Evolutionary conservation across 1,140 invertebrate species (phyloP), one percentile per base, ranked within the genome.

Genomic region (Diprion similis): DNA sequence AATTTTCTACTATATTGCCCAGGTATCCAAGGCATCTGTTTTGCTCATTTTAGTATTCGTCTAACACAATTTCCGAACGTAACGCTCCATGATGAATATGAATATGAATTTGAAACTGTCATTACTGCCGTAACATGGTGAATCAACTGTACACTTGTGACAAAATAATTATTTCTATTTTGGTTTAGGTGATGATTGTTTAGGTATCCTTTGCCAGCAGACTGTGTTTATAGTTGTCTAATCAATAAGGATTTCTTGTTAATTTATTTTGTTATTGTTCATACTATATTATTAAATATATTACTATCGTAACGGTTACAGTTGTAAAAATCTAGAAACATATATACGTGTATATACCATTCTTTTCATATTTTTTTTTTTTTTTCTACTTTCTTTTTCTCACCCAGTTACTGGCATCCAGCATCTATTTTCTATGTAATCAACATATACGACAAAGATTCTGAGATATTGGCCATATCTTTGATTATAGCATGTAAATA

Each of bases 81-180:
- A 17, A 13, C 51, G 11, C 51, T 59, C 51, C 24, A 37, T 37
- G n/a, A 59, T 8, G 51, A 59, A 4, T 59, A 59, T 8, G 51
- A 59, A 4, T 59, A 59, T 59, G 51, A 59, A 59, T 59, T 59
- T 76, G 66, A 82, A 82, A 81, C 73, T 74, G 81, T 83, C 76
- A 78, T 72, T 80, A 82, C 82, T 85, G 81, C 82, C 79, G 77
- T 80, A 77, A 80, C 51, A 47, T 80, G 79, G 75, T 77, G 79
- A 72, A 77, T 81, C 15, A 46, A 70, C 46, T 70, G 69, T 70
- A 70, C 69, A 37, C 46, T 80, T 78, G 70, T 70, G 13, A 70
- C 76, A 66, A 76, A 79, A 79, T 78, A 79, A 74, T 66, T 37
- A 15, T 59, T 76, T 77, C 78, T 71, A 75, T 71, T 9, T 15